Conservation (phyloP, 2,888 invertebrate genomes). For the Limnephilus lunatus region DNA sequence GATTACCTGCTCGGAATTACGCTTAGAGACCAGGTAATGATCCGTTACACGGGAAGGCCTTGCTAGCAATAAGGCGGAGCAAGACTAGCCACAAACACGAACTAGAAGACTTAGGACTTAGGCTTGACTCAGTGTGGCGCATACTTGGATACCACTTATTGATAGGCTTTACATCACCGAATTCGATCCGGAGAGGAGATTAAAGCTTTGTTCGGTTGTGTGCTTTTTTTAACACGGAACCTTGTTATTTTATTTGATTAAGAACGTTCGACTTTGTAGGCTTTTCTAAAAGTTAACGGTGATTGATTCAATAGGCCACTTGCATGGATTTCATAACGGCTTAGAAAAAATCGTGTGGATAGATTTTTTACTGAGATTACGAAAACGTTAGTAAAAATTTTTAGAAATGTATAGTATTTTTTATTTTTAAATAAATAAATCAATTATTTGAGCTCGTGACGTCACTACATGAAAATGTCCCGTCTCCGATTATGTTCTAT, state of each 20-base stretch:
- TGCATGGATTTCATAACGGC: too few relatives aligned
- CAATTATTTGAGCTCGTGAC: too few relatives aligned
- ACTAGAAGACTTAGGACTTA: neutral
- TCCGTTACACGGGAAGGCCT: constrained; percentile 65
- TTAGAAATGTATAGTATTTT: too few relatives aligned
- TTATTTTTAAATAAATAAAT: too few relatives aligned
- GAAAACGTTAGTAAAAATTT: too few relatives aligned
- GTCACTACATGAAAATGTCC: too few relatives aligned
- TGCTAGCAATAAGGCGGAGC: constrained; percentile 15
- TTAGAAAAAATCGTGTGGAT: too few relatives aligned
- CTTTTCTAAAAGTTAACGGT: neutral
- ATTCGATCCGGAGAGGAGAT: constrained; percentile 28
- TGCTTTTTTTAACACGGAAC: neutral
- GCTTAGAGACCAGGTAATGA: constrained; percentile 54
- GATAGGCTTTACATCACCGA: constrained; percentile 23
- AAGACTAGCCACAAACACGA: neutral
- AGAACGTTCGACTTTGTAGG: neutral
- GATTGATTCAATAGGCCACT: neutral
- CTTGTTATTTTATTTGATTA: neutral
- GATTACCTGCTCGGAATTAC: constrained; percentile 35
- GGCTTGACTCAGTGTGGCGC: neutral
- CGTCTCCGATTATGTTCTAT: too few relatives aligned
- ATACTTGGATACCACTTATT: constrained; percentile 14
- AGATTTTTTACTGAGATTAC: too few relatives aligned
- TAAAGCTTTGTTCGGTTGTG: neutral